Base-by-base conservation (phyloP, 2,888 invertebrate species). In the Leucoptera coffeella region DNA sequence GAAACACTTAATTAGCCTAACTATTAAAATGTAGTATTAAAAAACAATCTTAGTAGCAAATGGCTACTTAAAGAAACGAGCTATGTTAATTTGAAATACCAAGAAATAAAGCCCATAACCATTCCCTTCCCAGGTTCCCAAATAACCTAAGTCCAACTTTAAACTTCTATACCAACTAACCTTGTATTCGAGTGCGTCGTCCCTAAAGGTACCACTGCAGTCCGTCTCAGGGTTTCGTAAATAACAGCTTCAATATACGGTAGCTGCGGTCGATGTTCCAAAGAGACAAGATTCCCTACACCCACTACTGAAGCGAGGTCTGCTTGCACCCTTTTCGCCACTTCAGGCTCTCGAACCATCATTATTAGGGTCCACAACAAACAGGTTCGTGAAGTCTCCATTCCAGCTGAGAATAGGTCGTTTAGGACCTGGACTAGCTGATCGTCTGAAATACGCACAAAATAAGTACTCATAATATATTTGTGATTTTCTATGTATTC, bases 371-470 rank as follows among this genome's bases (percentile, higher is more conserved):
- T 82, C 92, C 92, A 93, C 33, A 88, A 75, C 20, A 93, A 57
- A 1, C 91, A 87, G 8, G 87, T 90, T 47, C 91, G 92, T 32
- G 91, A 89, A 0, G 92, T 92, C 56, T 93, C 93, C 85, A 92
- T 88, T 13, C 92, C 92, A 27, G 92, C 92, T 8, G 89, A 87
- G 62, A 91, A 92, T 20, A 93, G 71, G 50, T 93, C 93, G 10
- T 88, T 89, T 41, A 93, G 80, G 29, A 92, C 85, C 67, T 93
- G 93, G 42, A 90, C 88, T 44, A 93, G 75, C 61, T 93, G 93
- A 28, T 87, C 78, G 71, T 92, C 91, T 88, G 67, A 25, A 34
- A 36, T n/a, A n/a, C n/a, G n/a, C n/a, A n/a, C n/a, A n/a, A n/a
- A n/a, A n/a, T n/a, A n/a, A n/a, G n/a, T n/a, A n/a, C n/a, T n/a